Percentiles rank a stretch among this genome's conserved stretches.
phyloP scores from a whole-genome alignment of 2,888 invertebrate species.

The Phasia obesa region DNA sequence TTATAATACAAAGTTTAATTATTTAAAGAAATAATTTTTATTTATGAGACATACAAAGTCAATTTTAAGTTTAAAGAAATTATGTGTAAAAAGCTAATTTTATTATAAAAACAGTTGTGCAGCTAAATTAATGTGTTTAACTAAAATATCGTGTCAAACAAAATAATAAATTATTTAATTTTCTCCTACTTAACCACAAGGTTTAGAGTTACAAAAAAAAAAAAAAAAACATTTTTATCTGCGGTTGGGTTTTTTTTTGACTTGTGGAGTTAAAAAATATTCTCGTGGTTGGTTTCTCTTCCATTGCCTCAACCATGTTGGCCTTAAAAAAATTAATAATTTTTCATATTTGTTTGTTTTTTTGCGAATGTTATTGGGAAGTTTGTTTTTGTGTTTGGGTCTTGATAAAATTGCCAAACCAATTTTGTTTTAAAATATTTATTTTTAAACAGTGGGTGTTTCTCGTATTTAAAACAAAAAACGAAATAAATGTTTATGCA shows the following conservation, averaged over 20 bases:
- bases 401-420: slow-evolving; percentile 52
- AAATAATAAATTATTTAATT: slow-evolving; percentile 81
- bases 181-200: slow-evolving; percentile 72
- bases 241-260: slow-evolving; percentile 20
- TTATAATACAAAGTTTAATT: too few relatives aligned
- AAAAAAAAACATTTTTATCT: slow-evolving; percentile 35
- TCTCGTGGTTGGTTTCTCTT: slow-evolving; percentile 31
- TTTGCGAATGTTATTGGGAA: slow-evolving; percentile 20
- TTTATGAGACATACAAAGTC: neutral
- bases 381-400: slow-evolving; percentile 22
- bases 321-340: slow-evolving; percentile 61
- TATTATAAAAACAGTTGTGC: neutral
- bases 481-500: slow-evolving; percentile 48
- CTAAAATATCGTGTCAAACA: slow-evolving; percentile 65
- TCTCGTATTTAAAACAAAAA: slow-evolving; percentile 30
- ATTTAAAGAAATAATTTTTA: too few relatives aligned
- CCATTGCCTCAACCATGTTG: slow-evolving; percentile 43
- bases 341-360: slow-evolving; percentile 62
- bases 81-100: neutral
- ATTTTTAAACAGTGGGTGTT: slow-evolving; percentile 63
- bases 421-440: slow-evolving; percentile 56
- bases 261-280: slow-evolving; percentile 23
- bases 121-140: slow-evolving; percentile 22
- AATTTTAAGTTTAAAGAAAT: neutral
- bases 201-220: slow-evolving; percentile 25